A percentile compares a stretch with the other conserved stretches of the same genome.
phyloP scores from a whole-genome alignment of 2,797 vertebrate genomes.

The Myiothlypis chrysogaster region DNA sequence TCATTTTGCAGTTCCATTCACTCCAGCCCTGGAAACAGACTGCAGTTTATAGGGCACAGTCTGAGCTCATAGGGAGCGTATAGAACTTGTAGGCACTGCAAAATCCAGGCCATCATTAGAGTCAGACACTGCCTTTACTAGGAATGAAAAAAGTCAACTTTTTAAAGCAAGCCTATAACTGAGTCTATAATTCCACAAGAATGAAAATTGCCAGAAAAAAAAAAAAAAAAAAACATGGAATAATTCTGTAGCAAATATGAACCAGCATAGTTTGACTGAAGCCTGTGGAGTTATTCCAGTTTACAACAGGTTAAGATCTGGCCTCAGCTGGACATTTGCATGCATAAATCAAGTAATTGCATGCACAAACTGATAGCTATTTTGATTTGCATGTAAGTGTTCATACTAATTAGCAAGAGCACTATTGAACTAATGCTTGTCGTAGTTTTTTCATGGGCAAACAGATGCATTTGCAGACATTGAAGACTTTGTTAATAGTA shows the following conservation, averaged over 20 bases:
- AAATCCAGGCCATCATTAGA: neutral
- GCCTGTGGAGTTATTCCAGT: neutral
- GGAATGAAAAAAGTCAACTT: neutral
- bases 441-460: neutral
- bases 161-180: neutral
- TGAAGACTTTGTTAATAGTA: constrained; percentile 8
- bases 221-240: neutral
- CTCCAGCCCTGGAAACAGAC: neutral
- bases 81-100: neutral
- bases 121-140: neutral
- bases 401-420: constrained; percentile 33
- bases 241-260: neutral
- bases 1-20: neutral
- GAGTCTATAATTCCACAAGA: neutral
- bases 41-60: neutral
- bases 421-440: neutral
- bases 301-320: constrained; percentile 25
- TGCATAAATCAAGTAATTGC: constrained; percentile 26
- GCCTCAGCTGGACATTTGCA: constrained; percentile 23
- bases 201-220: neutral
- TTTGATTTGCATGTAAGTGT: constrained; percentile 40
- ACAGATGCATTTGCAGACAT: constrained; percentile 13
- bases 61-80: neutral
- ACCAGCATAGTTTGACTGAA: neutral
- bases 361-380: constrained; percentile 25